Conservation (phyloP, 2,797 vertebrate genomes). For the Onychomys leucogaster region DNA sequence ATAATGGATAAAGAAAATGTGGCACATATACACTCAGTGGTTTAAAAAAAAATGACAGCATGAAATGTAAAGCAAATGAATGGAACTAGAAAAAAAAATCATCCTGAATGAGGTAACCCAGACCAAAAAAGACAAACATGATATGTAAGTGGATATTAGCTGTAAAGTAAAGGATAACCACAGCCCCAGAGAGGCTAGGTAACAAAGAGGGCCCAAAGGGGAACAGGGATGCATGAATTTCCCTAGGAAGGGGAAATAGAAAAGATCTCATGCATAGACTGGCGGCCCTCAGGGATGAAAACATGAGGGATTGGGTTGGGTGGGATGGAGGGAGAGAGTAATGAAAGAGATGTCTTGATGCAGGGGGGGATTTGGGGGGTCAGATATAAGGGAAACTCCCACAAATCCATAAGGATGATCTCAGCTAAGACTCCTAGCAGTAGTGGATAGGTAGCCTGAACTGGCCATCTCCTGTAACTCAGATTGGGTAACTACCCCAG, state of each 20-base stretch:
- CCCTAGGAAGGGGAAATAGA: neutral
- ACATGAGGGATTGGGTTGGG: neutral
- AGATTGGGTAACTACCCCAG: neutral
- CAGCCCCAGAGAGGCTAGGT: neutral
- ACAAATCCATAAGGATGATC: neutral
- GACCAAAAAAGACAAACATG: neutral
- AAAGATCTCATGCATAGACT: neutral
- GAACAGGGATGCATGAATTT: neutral
- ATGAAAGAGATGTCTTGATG: neutral
- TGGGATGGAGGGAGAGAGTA: neutral
- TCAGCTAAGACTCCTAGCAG: neutral
- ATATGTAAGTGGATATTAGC: neutral
- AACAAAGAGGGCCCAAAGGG: neutral
- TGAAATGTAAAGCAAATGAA: neutral
- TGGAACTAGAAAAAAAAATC: neutral
- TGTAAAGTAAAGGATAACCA: neutral
- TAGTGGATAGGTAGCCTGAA: neutral
- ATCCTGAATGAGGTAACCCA: neutral
- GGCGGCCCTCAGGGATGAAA: neutral
- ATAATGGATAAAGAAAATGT: neutral
- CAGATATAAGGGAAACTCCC: neutral
- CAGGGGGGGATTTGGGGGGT: neutral
- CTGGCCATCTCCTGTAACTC: neutral
- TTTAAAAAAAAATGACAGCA: neutral
- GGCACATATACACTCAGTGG: neutral